Evolutionary conservation across 2,113 vertebrate species (phyloP), one percentile per base, ranked within the genome.

Genomic region (Aegithalos caudatus): DNA sequence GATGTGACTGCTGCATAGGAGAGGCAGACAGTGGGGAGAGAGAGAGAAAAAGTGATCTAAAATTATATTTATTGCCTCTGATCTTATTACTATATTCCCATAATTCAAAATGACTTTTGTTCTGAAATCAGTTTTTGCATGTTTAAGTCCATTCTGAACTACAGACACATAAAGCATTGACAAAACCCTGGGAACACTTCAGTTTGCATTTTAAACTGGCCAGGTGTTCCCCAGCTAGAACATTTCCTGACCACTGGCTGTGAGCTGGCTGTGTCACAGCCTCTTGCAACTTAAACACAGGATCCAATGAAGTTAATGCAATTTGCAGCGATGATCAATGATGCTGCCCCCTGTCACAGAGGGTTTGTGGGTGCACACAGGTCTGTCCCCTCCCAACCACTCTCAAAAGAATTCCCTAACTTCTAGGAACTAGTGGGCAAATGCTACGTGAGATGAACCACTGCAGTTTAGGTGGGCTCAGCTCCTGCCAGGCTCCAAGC

Each of bases 381-480:
- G 35, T 91, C 44, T 70, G 44, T 42, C 88, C 80, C 70, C 15
- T 22, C 45, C 73, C 65, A 85, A 72, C 90, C 91, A 72, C 53
- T 90, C 44, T 27, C 27, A 76, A 92, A 96, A 90, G 57, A 91
- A 95, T 97, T 97, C 95, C 92, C 47, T 76, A 95, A 37, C 33
- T 86, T 91, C 9, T 23, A 53, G 33, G 95, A 86, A 72, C 61
- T 51, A 53, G 58, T 89, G 60, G 83, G 78, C 92, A 96, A 88
- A 92, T 72, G 70, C 91, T 93, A 81, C 96, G 47, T 85, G 95
- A 94, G 95, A 95, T 91, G 92, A 87, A 54, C 88, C 61, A 12
- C 45, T 92, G 64, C 69, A 69, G 81, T 88, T 96, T 88, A 69
- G 88, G 51, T 56, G 62, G 85, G 19, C 54, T 71, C 65, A 92